phyloP scores from a whole-genome alignment of 92 coral and sea anemone species.

The Actinostola sp. region DNA sequence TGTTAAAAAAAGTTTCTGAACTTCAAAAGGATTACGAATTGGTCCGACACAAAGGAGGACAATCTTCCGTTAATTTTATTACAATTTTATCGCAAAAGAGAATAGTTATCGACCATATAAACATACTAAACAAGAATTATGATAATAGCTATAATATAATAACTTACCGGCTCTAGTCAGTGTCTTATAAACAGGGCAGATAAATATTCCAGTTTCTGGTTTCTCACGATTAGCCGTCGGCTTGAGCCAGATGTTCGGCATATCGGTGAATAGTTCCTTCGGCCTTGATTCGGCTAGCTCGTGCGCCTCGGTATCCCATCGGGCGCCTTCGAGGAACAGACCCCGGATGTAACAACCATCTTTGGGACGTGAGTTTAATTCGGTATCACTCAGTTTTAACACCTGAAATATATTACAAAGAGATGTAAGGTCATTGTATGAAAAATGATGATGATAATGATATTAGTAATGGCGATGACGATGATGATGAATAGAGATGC shows the following conservation, averaged over 20 bases:
- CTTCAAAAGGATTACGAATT: too few relatives aligned
- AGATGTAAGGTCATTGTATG: background rate
- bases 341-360: conserved; percentile 99
- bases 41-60: too few relatives aligned
- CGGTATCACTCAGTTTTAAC: conserved; percentile 72
- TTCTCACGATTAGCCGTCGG: conserved; percentile 97
- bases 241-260: conserved; percentile 96
- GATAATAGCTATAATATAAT: background rate
- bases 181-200: conserved; percentile 97
- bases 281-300: conserved; percentile 93
- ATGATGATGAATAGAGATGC: too few relatives aligned
- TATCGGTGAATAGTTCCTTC: conserved; percentile 96
- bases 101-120: too few relatives aligned
- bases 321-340: conserved; percentile 96
- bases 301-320: conserved; percentile 88
- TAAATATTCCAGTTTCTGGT: conserved; percentile 88
- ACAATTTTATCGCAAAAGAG: too few relatives aligned
- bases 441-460: background rate
- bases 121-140: too few relatives aligned
- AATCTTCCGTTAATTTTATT: too few relatives aligned
- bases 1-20: too few relatives aligned
- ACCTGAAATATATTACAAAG: conserved; percentile 50
- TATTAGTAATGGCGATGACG: too few relatives aligned
- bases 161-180: conserved; percentile 92
- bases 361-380: conserved; percentile 73